Percentiles rank a stretch among this genome's conserved stretches.
phyloP scores from a whole-genome alignment of 2,113 vertebrate genomes.

The Mus musculus region GRCm39 chr1:136683501-136684000 shows the following conservation, averaged over 20 bases:
- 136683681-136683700: not conserved
- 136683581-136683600: no score
- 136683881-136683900: not conserved
- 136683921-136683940: fast-evolving
- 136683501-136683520: no score
- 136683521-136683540: no score
- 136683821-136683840: fast-evolving
- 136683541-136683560: no score
- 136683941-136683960: fast-evolving
- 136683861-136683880: not conserved
- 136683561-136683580: no score
- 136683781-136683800: not conserved
- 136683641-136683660: no score
- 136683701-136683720: not conserved
- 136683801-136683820: not conserved
- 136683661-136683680: no score
- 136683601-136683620: no score
- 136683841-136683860: not conserved
- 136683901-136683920: not conserved
- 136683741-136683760: not conserved
- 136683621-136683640: no score
- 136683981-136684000: fast-evolving
- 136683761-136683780: no score
- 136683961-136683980: fast-evolving
- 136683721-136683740: not conserved